Base-by-base conservation (phyloP, 1,140 invertebrate species). In the Diorhabda carinulata region DNA sequence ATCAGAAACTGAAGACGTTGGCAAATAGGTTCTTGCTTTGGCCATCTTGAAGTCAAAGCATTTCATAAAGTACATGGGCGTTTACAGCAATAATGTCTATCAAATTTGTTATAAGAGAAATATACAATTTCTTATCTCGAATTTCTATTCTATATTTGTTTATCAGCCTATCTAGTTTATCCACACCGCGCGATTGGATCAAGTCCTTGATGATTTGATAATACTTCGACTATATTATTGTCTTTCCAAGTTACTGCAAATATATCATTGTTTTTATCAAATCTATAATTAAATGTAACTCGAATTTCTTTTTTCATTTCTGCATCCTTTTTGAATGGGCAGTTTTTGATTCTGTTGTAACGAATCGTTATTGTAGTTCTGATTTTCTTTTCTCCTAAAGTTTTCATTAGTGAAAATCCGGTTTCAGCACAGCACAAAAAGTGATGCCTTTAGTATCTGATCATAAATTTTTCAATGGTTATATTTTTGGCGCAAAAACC, bases 141-240 rank as follows among this genome's bases (percentile, higher is more conserved):
- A 52, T 52, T 52, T 52, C 9, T 6, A 6, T 52, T 52, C 9
- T 52, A 52, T 52, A 52, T 52, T 52, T 52, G 5, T 52, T 5
- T 1, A 52, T 52, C 5, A 6, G 0, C 47, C 47, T 6, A 52
- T 52, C 47, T 52, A 52, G 9, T 52, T 52, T 52, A 9, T 52
- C 47, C 9, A 52, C 47, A 6, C 47, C 47, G 5, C 47, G 1
- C 47, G 9, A 66, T 70, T 77, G 73, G 74, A 74, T 74, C 71
- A 77, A 77, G 61, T 73, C 72, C 66, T 66, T 74, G 66, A 80
- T 72, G 47, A 60, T 76, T 7, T 74, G 71, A 74, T 74, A 57
- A 73, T 71, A 47, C 68, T 52, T 69, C 9, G 47, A 52, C 47
- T 6, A 5, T 6, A 9, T 9, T 52, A 52, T 52, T 52, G 47